Percentiles rank a stretch among this genome's conserved stretches.
These are phyloP conservation scores for Pseudococcus longispinus DNA, from an alignment of 2,888 invertebrate species.

Conservation along the genomic window DNA sequence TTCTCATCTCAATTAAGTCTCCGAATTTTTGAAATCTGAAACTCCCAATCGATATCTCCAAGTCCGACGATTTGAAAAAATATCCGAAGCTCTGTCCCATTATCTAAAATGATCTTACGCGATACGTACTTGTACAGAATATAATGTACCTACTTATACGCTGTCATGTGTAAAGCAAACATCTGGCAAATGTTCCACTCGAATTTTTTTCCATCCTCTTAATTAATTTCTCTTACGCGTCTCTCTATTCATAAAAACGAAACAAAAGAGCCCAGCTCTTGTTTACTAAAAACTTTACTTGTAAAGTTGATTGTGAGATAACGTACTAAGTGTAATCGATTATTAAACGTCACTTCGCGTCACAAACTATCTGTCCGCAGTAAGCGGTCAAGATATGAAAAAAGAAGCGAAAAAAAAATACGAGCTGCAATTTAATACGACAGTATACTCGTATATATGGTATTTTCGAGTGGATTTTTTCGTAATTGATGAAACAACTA, in stretches of 20 bases:
- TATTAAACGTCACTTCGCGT: background rate
- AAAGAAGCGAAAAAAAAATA: background rate
- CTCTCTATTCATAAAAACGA: background rate
- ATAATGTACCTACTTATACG: background rate
- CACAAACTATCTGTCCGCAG: background rate
- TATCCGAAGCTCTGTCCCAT: too few species aligned
- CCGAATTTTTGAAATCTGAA: too few species aligned
- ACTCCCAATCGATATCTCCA: too few species aligned
- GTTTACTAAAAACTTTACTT: background rate
- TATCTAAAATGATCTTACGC: background rate
- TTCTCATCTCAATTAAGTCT: too few species aligned
- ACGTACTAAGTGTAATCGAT: background rate
- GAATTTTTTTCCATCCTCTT: background rate
- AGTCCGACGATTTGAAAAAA: too few species aligned
- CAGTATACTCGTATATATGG: background rate
- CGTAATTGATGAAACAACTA: slow-evolving; percentile 12
- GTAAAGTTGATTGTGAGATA: background rate
- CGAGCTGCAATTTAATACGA: background rate
- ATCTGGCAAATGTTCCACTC: background rate
- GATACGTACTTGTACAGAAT: background rate
- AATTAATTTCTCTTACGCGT: background rate
- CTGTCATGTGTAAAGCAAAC: slow-evolving; percentile 16
- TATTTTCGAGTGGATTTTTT: background rate
- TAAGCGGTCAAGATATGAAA: background rate
- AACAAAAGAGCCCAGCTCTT: background rate